A percentile compares a stretch with the other conserved stretches of the same genome.
These are phyloP conservation scores for Andrena minutula DNA, from an alignment of 2,888 invertebrate genomes.

Conservation along the genomic window DNA sequence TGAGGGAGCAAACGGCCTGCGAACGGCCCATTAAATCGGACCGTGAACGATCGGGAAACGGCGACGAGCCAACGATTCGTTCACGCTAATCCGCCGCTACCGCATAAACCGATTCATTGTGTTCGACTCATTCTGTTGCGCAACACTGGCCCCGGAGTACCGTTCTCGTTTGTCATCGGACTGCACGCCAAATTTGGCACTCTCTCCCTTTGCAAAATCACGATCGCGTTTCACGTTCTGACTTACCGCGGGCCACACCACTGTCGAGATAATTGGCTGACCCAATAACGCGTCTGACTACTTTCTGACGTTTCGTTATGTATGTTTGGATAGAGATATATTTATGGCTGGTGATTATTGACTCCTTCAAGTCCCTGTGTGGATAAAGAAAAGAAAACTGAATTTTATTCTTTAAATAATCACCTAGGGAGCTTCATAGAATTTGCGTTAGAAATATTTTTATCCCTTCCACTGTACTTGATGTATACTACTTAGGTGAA, in stretches of 20 bases:
- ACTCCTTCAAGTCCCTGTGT: too few relatives aligned
- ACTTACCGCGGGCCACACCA: neutral
- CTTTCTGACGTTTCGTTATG: neutral
- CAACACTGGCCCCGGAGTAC: conserved; percentile 27
- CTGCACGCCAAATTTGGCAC: conserved; percentile 12
- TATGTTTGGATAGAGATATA: too few relatives aligned
- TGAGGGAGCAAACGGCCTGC: conserved; percentile 56
- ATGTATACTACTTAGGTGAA: too few relatives aligned
- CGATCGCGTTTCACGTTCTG: neutral
- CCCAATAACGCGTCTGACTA: neutral
- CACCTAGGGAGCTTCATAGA: too few relatives aligned
- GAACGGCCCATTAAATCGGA: conserved; percentile 67
- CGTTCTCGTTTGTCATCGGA: conserved; percentile 17
- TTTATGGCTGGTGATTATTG: too few relatives aligned
- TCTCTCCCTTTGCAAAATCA: conserved; percentile 1
- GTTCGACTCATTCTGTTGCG: conserved; percentile 25
- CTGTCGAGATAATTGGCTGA: neutral
- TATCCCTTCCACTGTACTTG: too few relatives aligned
- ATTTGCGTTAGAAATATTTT: too few relatives aligned
- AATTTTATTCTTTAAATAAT: too few relatives aligned
- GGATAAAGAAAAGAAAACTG: too few relatives aligned
- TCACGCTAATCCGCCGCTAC: conserved; percentile 56
- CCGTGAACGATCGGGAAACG: conserved; percentile 56
- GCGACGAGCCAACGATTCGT: conserved; percentile 68
- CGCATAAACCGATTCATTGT: conserved; percentile 49